Evolutionary conservation across 2,113 vertebrate genomes (phyloP), one percentile per base, ranked within the genome.

Genomic region (Micronycteris hirsuta): DNA sequence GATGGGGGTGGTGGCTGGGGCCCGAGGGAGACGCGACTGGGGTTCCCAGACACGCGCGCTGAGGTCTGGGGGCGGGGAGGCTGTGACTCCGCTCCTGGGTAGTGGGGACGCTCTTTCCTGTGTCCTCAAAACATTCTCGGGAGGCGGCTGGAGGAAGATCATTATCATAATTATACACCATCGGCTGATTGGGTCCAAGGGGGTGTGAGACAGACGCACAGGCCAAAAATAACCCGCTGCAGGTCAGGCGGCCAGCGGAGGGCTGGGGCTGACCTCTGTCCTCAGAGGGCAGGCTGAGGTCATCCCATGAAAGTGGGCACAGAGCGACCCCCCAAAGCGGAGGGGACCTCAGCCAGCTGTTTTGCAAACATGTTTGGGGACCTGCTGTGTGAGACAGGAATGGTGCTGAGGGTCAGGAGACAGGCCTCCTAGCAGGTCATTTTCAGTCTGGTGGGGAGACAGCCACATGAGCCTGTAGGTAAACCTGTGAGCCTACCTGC

Each of bases 91-190:
- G 26, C n/a, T 24, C 54, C 33, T 43, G 67, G 56, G 31, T 31
- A 13, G 31, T 43, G 26, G 2, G 33, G 52, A 91, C 16, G 52
- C 73, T 41, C 54, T 88, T 91, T 84, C 77, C 38, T 31, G 26
- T 78, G 63, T 61, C 92, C 87, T 65, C 0, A 1, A 67, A 96
- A 52, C 45, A 41, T 89, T 74, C 82, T 82, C 94, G 49, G 91
- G 49, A 93, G 73, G 81, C 94, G 65, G 61, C 86, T 73, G 15
- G n/a, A 89, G 67, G 5, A 26, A 28, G 85, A 88, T 81, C 24
- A 65, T 90, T 73, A 58, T 71, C 43, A 9, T 95, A 95, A 97
- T 97, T 92, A 92, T 19, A 88, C 38, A 47, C 38, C 8, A 0
- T 49, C 1, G 1, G n/a, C 81, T 47, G 88, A 67, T 49, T 33